phyloP scores from a whole-genome alignment of 2,113 vertebrate genomes.

The Ceuthmochares aereus region DNA sequence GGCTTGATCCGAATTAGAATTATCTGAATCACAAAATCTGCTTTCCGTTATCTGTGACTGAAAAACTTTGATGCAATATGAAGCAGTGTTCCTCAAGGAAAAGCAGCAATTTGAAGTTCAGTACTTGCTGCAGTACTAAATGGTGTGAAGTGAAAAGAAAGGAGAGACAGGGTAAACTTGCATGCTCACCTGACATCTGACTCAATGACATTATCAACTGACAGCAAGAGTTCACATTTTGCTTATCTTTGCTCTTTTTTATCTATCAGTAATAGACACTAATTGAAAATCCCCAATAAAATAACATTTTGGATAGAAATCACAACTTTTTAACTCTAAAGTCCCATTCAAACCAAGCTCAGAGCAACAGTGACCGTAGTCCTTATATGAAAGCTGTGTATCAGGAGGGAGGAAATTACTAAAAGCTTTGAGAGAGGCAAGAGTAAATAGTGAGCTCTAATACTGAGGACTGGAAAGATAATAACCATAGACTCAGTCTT shows the following conservation, averaged over 20 bases:
- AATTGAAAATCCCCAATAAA: neutral
- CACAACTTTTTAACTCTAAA: neutral
- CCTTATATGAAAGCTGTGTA: neutral
- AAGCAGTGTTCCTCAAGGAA: neutral
- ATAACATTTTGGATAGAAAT: neutral
- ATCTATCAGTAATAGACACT: neutral
- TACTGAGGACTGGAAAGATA: neutral
- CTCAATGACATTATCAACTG: neutral
- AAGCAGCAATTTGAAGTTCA: neutral
- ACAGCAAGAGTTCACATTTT: neutral
- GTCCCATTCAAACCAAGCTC: neutral
- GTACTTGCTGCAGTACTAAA: neutral
- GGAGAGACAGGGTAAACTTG: neutral
- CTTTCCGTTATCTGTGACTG: neutral
- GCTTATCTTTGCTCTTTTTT: neutral
- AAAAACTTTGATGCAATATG: neutral
- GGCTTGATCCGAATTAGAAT: neutral
- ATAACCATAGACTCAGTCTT: neutral
- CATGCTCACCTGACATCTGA: neutral
- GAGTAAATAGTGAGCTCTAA: neutral
- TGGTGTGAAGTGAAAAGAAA: neutral
- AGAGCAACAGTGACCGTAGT: neutral
- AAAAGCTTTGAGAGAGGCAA: neutral
- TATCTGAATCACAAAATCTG: neutral
- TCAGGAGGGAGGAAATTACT: neutral